Conservation (phyloP, 2,113 vertebrate genomes). For the Leucosticte australis region DNA sequence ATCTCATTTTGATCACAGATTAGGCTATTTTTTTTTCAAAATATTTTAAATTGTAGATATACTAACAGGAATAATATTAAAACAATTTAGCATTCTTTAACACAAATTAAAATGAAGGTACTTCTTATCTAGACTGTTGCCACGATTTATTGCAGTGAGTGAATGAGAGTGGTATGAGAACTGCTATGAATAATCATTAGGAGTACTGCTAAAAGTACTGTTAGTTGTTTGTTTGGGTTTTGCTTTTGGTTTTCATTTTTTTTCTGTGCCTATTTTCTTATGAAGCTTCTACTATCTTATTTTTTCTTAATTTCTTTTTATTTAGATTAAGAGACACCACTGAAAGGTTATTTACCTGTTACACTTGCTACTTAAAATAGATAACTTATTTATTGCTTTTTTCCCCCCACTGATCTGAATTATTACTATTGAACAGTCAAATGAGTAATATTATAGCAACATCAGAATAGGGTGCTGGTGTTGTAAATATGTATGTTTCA, state of each 20-base stretch:
- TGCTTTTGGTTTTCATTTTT: background rate
- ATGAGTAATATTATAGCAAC: background rate
- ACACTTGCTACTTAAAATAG: background rate
- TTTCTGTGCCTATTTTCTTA: background rate
- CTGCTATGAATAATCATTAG: background rate
- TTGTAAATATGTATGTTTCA: background rate
- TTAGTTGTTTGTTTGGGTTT: background rate
- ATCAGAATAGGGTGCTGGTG: background rate
- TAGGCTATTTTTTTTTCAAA: background rate
- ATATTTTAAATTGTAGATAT: background rate
- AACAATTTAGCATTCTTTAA: background rate
- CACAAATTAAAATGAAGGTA: background rate
- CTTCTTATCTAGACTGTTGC: background rate
- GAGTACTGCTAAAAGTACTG: background rate
- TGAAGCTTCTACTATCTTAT: background rate
- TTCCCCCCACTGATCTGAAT: background rate
- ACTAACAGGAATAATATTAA: background rate
- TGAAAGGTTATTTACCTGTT: background rate
- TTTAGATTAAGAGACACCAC: background rate
- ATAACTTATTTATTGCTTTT: background rate
- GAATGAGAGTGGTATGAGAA: background rate
- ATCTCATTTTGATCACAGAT: background rate
- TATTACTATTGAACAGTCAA: background rate
- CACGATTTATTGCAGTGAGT: background rate
- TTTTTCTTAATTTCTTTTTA: background rate